A percentile compares a stretch with the other conserved stretches of the same genome.
Conservation (phyloP, 2,888 invertebrate genomes). For the Iphiclides podalirius region DNA sequence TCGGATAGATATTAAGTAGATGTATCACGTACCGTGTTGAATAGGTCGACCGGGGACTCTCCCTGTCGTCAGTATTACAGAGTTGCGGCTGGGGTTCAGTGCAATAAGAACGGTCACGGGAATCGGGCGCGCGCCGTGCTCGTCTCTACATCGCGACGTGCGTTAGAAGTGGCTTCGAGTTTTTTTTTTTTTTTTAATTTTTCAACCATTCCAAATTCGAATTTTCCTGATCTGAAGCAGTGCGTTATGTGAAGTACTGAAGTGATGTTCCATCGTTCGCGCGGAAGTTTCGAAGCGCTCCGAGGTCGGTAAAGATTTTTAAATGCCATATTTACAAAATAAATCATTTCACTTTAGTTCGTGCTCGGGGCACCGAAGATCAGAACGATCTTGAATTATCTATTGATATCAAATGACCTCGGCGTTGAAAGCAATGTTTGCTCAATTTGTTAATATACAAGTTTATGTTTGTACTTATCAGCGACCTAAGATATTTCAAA, state of each 20-base stretch:
- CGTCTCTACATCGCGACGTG: constrained; percentile 24
- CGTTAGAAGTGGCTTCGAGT: constrained; percentile 26
- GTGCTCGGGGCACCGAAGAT: constrained; percentile 31
- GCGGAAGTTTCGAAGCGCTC: background rate
- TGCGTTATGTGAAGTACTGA: background rate
- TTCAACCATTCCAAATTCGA: background rate
- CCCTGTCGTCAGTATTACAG: background rate
- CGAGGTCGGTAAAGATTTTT: constrained; percentile 5
- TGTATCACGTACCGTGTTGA: too few species aligned
- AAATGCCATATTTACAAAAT: background rate
- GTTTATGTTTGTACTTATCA: constrained; percentile 37
- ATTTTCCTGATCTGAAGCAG: background rate
- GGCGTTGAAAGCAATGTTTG: constrained; percentile 51
- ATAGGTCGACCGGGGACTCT: too few species aligned
- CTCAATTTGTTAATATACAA: constrained; percentile 51
- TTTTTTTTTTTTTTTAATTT: constrained; percentile 15
- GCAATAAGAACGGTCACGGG: constrained; percentile 37
- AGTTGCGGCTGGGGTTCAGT: constrained; percentile 31
- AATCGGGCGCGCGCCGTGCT: constrained; percentile 43
- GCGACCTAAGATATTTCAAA: constrained; percentile 24
- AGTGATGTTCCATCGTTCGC: constrained; percentile 21
- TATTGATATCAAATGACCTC: constrained; percentile 55
- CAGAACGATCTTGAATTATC: constrained; percentile 38
- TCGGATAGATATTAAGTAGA: too few species aligned
- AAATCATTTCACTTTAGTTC: background rate